Percentiles rank a stretch among this genome's conserved stretches.
phyloP scores from a whole-genome alignment of 2,888 invertebrate species.

The Ypsolopha scabrella region DNA sequence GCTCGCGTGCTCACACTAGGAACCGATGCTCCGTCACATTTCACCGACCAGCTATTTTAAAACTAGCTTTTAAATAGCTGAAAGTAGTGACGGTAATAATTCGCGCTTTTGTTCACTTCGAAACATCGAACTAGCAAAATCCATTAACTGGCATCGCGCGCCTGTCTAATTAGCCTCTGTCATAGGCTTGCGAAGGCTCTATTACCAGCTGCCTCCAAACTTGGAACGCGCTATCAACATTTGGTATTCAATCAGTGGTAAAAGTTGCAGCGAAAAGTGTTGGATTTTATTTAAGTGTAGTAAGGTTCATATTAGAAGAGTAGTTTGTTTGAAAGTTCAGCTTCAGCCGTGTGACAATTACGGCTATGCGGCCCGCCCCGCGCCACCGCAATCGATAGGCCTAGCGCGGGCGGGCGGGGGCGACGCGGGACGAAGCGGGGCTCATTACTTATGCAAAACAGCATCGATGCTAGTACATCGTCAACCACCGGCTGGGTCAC shows the following conservation, averaged over 20 bases:
- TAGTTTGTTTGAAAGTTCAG: conserved; percentile 45
- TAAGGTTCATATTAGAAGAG: conserved; percentile 48
- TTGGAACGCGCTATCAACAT: conserved; percentile 62
- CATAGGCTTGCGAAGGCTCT: conserved; percentile 69
- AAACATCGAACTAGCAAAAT: conserved; percentile 64
- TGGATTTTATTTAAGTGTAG: conserved; percentile 45
- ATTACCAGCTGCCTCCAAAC: conserved; percentile 66
- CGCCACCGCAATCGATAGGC: conserved; percentile 78
- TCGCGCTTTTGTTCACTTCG: conserved; percentile 35
- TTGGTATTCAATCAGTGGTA: conserved; percentile 48
- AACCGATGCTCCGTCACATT: conserved; percentile 11
- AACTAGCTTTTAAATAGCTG: conserved; percentile 14
- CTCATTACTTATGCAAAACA: conserved; percentile 68
- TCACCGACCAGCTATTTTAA: conserved; percentile 29
- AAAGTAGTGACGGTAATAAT: conserved; percentile 27
- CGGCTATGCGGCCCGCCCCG: conserved; percentile 67
- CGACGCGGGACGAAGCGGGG: conserved; percentile 30
- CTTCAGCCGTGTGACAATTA: conserved; percentile 65
- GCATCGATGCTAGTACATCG: conserved; percentile 28
- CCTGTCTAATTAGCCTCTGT: conserved; percentile 69
- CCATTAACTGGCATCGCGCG: conserved; percentile 62
- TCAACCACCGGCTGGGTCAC: not conserved
- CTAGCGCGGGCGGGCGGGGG: conserved; percentile 72
- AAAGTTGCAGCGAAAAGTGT: conserved; percentile 24
- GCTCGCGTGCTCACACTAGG: conserved; percentile 13